Conservation (phyloP, 2,113 vertebrate genomes). For the Chrysemys picta region DNA sequence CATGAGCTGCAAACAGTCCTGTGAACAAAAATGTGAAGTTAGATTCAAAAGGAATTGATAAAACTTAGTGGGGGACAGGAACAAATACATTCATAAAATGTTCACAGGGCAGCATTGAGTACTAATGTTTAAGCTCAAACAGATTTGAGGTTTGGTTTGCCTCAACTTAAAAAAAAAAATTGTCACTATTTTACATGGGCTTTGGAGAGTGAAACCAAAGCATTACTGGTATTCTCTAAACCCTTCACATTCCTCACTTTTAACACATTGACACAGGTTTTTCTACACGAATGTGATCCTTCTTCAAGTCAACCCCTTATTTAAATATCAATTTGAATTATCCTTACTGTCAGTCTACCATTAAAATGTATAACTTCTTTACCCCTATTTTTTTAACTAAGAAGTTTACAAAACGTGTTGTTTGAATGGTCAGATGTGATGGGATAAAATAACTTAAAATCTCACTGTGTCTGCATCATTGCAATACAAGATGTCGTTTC, state of each 20-base stretch:
- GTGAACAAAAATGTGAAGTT: background rate
- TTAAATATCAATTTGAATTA: background rate
- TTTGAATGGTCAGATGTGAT: background rate
- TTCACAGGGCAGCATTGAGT: background rate
- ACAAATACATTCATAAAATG: slow-evolving; percentile 26
- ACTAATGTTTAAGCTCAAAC: slow-evolving; percentile 37
- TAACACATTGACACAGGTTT: background rate
- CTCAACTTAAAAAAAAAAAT: slow-evolving; percentile 18
- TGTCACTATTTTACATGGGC: background rate
- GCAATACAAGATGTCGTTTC: background rate
- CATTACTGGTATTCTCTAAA: background rate
- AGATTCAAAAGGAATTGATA: slow-evolving; percentile 6
- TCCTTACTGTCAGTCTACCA: background rate
- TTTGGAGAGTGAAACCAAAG: slow-evolving; percentile 7
- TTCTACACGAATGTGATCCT: background rate
- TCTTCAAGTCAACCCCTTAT: background rate
- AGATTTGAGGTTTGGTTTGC: slow-evolving; percentile 52
- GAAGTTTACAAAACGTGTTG: background rate
- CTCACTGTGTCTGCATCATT: background rate
- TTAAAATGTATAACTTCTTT: background rate
- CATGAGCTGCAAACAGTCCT: background rate
- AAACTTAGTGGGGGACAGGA: slow-evolving; percentile 26
- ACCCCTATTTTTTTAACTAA: background rate
- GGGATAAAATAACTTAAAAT: background rate
- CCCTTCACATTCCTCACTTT: background rate